Base-by-base conservation (phyloP, 2,113 vertebrate species). In the Lanius collurio region DNA sequence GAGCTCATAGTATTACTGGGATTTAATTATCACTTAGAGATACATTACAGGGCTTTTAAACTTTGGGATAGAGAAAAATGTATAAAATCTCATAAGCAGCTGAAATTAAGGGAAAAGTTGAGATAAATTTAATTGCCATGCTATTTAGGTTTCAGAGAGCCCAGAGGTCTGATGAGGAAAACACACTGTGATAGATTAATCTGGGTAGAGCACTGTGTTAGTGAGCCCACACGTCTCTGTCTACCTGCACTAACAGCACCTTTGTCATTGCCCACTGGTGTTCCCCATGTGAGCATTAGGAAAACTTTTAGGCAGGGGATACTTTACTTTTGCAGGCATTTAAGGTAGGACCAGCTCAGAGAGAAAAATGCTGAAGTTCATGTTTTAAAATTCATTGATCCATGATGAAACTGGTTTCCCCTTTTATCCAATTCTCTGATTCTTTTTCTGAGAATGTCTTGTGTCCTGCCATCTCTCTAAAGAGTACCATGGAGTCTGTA, bases 21-120 rank as follows among this genome's bases (percentile, higher is more conserved):
- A 85, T 93, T 90, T 94, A 77, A 86, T 94, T 97, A 95, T 67
- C 71, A 27, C 64, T 57, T 85, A 83, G 81, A 91, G 77, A 90
- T 65, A n/a, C 73, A 50, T 85, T 93, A 80, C 77, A 57, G 69
- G 44, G n/a, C 53, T 91, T 91, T 91, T 91, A 74, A 93, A 90
- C 71, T 70, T 35, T 59, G 27, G 30, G 13, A 46, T 74, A 74
- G 69, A 93, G 73, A 89, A 96, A 94, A 96, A 84, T 63, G 70
- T 85, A 74, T 92, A 86, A 96, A 96, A 97, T 83, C 60, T 69
- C 55, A 42, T 80, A 67, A 83, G 64, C 53, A 77, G 55, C 27
- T 85, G 81, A 83, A 80, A 28, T 55, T 86, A 24, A 74, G 82
- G 74, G 56, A 85, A 85, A 90, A 73, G 20, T 83, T 77, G 30